Base-by-base conservation (phyloP, 2,797 vertebrate genomes). In the Remorina albescens region DNA sequence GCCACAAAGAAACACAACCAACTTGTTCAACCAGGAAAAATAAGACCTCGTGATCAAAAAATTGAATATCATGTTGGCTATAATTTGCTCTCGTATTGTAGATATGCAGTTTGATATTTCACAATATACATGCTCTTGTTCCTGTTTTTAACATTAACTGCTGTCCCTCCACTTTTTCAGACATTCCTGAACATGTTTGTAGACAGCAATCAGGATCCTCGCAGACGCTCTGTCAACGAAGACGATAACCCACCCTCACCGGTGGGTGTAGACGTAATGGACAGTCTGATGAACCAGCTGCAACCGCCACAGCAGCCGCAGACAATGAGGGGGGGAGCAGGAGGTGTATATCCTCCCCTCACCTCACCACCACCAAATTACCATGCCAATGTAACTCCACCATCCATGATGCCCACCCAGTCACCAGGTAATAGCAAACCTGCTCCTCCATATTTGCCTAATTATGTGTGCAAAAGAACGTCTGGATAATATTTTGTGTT, bases 161-260 rank as follows among this genome's bases (percentile, higher is more conserved):
- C 10, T 36, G 18, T 59, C 18, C 46, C 1, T 0, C 8, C 25
- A 51, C 26, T 71, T 78, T 58, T 28, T 0, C 44, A 99, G 98
- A 98, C 98, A 0, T 99, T 99, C 92, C 94, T 99, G 83, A 99
- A 98, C 93, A 99, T 99, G 97, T 99, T 99, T 91, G 98, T 99
- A 64, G 98, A 99, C 92, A 97, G 97, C 90, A 99, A 97, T 92
- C 97, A 99, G 91, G 98, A 99, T 63, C 97, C 97, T 71, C 95
- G 98, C 69, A 94, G 98, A 30, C 96, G 98, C 37, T 99, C 98
- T 0, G 95, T 99, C 81, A 99, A 97, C 46, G 98, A 99, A 76
- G 98, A 99, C 0, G 98, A 99, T 89, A 99, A 99, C 87, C 98
- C 98, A 0, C 98, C 98, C 25, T 99, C 98, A 64, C 98, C 98